Evolutionary conservation across 2,888 invertebrate species (phyloP), one percentile per base, ranked within the genome.

Genomic region (Steromphala cineraria): DNA sequence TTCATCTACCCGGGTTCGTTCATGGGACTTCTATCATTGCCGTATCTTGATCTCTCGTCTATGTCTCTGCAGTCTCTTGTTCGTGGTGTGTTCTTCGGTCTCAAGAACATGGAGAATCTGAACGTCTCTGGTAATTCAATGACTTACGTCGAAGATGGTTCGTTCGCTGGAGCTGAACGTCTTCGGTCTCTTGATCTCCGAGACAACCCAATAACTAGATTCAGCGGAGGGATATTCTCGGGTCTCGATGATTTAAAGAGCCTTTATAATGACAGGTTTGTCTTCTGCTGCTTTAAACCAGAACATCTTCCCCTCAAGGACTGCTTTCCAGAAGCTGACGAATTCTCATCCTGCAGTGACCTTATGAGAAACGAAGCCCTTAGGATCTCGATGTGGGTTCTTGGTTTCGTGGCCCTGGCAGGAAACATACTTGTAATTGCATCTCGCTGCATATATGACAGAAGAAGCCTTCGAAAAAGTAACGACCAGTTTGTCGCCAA

Each of bases 311-410:
- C 77, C 4, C 75, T n/a, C 17, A 15, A 81, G 3, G 76, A 75
- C 0, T 84, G 85, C 75, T 53, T 77, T 62, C 74, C 86, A 56
- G 80, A 84, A 31, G 84, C 86, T 19, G 85, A 87, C 80, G 79
- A 79, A 10, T 81, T 88, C 78, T 85, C 87, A 21, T 88, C 88
- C 10, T 89, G 89, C 75, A 81, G 79, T 21, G 87, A 89, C 67
- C 82, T 89, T n/a, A 85, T 89, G 83, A 80, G 81, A 24, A 80
- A 86, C 36, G 74, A 81, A 10, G 74, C 82, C n/a, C 78, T 87
- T 13, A 74, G 86, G 28, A 80, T 80, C 0, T 80, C 84, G 21
- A 80, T 88, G 46, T 88, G 87, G 88, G 31, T 88, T 19, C 79
- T 86, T 21, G 87, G 88, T 1, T 36, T 80, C n/a, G 40, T 82